phyloP scores from a whole-genome alignment of 2,113 vertebrate species.

The Menura novaehollandiae region DNA sequence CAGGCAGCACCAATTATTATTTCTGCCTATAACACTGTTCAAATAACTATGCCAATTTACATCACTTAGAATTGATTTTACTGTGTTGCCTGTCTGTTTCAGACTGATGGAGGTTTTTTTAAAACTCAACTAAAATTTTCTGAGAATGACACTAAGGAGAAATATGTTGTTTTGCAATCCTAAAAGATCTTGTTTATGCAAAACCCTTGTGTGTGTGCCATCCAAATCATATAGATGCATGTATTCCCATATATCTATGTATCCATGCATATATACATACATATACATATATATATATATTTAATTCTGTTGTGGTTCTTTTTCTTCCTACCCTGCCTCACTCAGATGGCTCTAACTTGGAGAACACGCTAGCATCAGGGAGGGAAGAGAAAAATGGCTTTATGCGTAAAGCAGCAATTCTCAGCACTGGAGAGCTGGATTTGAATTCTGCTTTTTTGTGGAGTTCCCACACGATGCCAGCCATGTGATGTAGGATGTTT shows the following conservation, averaged over 20 bases:
- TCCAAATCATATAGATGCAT: background rate
- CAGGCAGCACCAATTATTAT: background rate
- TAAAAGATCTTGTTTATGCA: background rate
- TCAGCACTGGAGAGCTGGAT: background rate
- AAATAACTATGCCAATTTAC: conserved; percentile 12
- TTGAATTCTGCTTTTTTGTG: background rate
- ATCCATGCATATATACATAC: background rate
- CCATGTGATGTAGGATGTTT: background rate
- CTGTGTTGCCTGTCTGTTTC: conserved; percentile 15
- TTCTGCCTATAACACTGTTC: conserved; percentile 2
- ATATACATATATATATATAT: background rate
- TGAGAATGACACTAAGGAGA: background rate
- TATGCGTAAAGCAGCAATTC: background rate
- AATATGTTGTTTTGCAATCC: background rate
- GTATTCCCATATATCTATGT: background rate
- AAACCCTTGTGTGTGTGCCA: background rate
- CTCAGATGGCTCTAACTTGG: background rate
- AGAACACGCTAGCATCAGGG: background rate
- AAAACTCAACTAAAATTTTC: background rate
- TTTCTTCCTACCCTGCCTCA: background rate
- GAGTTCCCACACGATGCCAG: background rate
- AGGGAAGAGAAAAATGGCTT: background rate
- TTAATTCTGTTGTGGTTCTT: background rate
- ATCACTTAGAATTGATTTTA: background rate
- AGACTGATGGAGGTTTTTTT: background rate